These are phyloP conservation scores for Falco naumanni DNA, from an alignment of 2,797 vertebrate genomes.

Conservation along the genomic window DNA sequence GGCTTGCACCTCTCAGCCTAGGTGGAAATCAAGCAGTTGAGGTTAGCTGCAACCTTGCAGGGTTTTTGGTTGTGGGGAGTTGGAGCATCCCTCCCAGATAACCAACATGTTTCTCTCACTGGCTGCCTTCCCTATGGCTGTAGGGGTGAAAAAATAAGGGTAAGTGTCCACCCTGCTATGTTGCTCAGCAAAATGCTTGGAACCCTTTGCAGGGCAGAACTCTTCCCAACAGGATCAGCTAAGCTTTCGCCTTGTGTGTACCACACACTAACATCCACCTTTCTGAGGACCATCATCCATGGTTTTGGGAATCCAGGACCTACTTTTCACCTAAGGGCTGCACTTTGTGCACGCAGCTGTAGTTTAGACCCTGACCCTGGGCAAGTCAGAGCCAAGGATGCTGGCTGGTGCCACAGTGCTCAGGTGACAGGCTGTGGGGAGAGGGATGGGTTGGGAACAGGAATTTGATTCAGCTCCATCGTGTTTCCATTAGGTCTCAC, in stretches of 20 bases:
- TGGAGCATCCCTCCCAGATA: background rate
- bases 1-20: background rate
- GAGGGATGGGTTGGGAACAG: background rate
- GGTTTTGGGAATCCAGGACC: background rate
- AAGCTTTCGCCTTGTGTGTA: background rate
- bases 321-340: background rate
- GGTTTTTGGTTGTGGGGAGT: background rate
- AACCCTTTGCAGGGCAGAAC: background rate
- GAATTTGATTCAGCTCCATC: background rate
- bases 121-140: background rate
- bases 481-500: background rate
- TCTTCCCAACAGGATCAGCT: background rate
- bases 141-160: background rate
- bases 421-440: background rate
- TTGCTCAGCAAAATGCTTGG: background rate
- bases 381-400: background rate
- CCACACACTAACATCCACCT: background rate
- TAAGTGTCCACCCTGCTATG: background rate
- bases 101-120: background rate
- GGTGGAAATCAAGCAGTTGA: background rate
- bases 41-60: background rate
- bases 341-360: background rate
- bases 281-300: background rate
- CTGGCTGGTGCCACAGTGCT: background rate
- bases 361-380: background rate